These are phyloP conservation scores for Okapia johnstoni DNA, from an alignment of 2,113 vertebrate species.

Conservation along the genomic window DNA sequence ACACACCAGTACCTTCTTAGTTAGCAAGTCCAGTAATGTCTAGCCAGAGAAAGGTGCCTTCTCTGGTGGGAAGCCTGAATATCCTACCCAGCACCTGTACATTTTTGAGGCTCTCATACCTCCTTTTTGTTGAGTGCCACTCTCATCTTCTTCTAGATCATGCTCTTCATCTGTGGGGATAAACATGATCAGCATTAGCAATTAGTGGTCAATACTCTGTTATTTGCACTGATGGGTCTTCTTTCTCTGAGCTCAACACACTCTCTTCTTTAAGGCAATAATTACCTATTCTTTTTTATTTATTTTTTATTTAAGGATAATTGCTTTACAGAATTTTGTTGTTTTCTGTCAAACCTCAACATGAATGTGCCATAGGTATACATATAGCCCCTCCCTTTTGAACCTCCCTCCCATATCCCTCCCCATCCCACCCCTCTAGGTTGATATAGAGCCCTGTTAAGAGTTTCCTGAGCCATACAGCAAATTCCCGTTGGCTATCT, in stretches of 20 bases:
- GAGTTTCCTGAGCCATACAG: not conserved
- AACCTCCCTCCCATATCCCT: not conserved
- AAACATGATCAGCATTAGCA: not conserved
- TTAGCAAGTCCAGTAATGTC: not conserved
- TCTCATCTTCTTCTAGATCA: not conserved
- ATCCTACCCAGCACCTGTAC: not conserved
- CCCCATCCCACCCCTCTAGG: not conserved
- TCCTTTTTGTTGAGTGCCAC: not conserved
- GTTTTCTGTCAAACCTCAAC: not conserved
- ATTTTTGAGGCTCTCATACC: constrained; percentile 48
- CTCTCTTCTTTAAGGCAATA: not conserved
- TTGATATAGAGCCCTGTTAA: not conserved
- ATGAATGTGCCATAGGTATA: not conserved
- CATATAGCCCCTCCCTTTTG: not conserved
- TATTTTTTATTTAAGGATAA: not conserved
- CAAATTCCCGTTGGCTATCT: not conserved
- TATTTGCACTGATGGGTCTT: not conserved
- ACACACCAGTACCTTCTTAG: not conserved
- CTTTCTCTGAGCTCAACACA: not conserved
- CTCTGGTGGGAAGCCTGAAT: accelerated
- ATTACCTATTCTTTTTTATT: not conserved
- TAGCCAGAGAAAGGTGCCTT: not conserved
- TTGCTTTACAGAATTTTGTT: not conserved
- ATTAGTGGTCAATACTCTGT: not conserved
- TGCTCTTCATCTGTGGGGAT: constrained; percentile 75